phyloP scores from a whole-genome alignment of 1,140 invertebrate species.

The Euschistus heros region DNA sequence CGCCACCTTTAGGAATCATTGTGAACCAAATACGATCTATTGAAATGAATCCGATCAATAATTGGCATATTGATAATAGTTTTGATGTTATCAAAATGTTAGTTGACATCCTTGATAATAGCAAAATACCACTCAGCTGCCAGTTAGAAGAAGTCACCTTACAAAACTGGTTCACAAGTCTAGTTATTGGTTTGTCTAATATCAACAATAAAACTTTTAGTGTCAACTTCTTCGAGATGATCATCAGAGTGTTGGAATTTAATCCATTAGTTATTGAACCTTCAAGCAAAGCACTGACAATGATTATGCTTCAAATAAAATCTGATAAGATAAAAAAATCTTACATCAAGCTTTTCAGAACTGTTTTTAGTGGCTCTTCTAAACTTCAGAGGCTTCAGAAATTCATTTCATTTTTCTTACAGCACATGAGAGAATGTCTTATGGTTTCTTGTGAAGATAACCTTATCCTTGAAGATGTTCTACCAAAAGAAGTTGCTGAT shows the following conservation, averaged over 20 bases:
- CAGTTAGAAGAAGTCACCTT: slow-evolving; percentile 14
- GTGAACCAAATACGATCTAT: slow-evolving; percentile 22
- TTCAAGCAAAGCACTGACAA: slow-evolving; percentile 10
- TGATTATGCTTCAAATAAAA: slow-evolving; percentile 19
- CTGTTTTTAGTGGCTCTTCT: slow-evolving; percentile 11
- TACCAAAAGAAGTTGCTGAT: slow-evolving; percentile 20
- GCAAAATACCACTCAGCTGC: slow-evolving; percentile 16
- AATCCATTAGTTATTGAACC: slow-evolving; percentile 23
- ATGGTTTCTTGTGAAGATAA: slow-evolving; percentile 4
- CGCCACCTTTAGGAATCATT: slow-evolving; percentile 15
- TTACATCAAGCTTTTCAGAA: slow-evolving; percentile 14
- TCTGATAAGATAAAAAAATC: neutral
- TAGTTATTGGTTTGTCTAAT: slow-evolving; percentile 19
- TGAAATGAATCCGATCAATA: slow-evolving; percentile 17
- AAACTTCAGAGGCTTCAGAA: slow-evolving; percentile 21
- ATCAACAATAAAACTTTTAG: slow-evolving; percentile 18
- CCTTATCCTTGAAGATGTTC: slow-evolving; percentile 12
- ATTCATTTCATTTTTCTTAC: slow-evolving; percentile 14
- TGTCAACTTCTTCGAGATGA: slow-evolving; percentile 19
- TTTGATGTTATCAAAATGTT: slow-evolving; percentile 19
- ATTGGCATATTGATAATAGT: slow-evolving; percentile 20
- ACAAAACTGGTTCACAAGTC: slow-evolving; percentile 22
- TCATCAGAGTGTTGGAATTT: slow-evolving; percentile 18
- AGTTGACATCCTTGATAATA: slow-evolving; percentile 15
- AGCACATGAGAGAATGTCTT: slow-evolving; percentile 14